Base-by-base conservation (phyloP, 1,140 invertebrate species). In the Pogonognathellus flavescens region DNA sequence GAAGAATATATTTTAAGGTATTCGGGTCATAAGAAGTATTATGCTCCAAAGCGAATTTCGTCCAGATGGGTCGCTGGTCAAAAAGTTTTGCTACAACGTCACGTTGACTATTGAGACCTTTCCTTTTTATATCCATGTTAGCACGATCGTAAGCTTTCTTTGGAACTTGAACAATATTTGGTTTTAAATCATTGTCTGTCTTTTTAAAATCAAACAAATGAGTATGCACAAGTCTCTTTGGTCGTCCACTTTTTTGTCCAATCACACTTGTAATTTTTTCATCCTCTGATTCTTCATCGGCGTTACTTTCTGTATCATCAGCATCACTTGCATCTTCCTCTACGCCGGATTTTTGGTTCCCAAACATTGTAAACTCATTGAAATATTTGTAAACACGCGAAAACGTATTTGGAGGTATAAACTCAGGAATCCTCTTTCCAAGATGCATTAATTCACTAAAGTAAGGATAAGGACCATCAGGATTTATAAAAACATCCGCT, bases 61-160 rank as follows among this genome's bases (percentile, higher is more conserved):
- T 96, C 95, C 96, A 97, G 85, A 98, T 94, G 0, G 97, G 96
- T 82, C 95, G 92, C 82, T 95, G 92, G 66, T 95, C 92, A 90
- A 97, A 97, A 9, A 94, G 87, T 89, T 94, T 89, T 90, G 90
- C 90, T 52, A 94, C 89, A 90, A 91, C 89, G 89, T 92, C 90
- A 0, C 92, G 88, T 16, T 92, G 91, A 50, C 89, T 88, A 13
- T 90, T 91, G 25, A 91, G 87, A 82, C 91, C 92, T 89, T 91
- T 93, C n/a, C 91, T 90, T 86, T 89, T 90, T 86, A 91, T 91
- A 25, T 91, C 92, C 88, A 89, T 92, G 86, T 91, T 89, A 20
- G 93, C 92, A 31, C 91, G 91, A 53, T 89, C 89, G 3, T 91
- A 90, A 22, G 93, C 93, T 90, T 90, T 92, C 20, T 88, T 89